phyloP scores from a whole-genome alignment of 2,113 vertebrate species.

The Mesembrinibis cayennensis region DNA sequence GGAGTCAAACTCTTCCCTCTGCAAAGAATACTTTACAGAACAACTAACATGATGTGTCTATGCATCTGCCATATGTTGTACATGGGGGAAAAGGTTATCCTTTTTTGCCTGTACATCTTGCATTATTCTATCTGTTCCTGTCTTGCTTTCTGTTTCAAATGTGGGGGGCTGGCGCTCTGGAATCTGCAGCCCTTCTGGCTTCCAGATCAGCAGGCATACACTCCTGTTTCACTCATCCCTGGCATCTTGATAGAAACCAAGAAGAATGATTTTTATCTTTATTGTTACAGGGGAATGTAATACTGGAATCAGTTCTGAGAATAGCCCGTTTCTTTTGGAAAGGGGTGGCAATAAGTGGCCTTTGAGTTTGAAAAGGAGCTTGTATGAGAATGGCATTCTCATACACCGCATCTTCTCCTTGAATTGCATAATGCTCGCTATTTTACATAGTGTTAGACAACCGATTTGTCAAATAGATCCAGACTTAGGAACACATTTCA shows the following conservation, averaged over 20 bases:
- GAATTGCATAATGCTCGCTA: background rate
- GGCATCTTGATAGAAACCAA: background rate
- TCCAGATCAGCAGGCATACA: background rate
- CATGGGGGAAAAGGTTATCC: too few relatives aligned
- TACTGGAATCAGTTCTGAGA: background rate
- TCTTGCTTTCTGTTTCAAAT: background rate
- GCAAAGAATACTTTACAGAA: background rate
- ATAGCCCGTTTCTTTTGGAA: background rate
- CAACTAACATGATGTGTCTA: background rate
- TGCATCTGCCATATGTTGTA: background rate
- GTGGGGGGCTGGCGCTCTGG: background rate
- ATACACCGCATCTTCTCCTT: background rate
- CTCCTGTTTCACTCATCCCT: background rate
- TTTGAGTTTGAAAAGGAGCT: background rate
- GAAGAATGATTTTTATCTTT: background rate
- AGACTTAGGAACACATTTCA: background rate
- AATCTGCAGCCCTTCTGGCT: background rate
- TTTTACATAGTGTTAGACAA: background rate
- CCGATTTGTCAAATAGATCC: background rate
- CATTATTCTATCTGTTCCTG: background rate
- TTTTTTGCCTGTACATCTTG: background rate
- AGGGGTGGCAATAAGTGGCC: background rate
- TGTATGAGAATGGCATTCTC: background rate
- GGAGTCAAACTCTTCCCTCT: background rate
- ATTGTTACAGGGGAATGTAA: background rate